Evolutionary conservation across 23 tunicate species (phyloP).

Genomic region (Botrylloides violaceus): DNA sequence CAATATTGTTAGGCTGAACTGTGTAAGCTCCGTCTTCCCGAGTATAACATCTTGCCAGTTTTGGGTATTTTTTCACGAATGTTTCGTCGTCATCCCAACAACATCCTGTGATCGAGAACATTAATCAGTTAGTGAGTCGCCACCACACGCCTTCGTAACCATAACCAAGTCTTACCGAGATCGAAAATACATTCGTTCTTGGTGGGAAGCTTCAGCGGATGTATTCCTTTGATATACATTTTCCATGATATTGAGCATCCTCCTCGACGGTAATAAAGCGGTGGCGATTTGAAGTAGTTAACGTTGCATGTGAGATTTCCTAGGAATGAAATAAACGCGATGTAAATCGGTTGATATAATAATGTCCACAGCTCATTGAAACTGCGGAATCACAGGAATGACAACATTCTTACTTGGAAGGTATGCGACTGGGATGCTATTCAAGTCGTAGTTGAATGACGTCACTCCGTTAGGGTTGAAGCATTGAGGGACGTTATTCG

Average conservation of each 20-base stretch:
- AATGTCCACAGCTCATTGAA: too few relatives aligned
- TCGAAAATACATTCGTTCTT: conserved; percentile 66
- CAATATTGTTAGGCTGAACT: conserved; percentile 8
- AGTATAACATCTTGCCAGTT: conserved; percentile 62
- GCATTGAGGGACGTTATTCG: conserved; percentile 88
- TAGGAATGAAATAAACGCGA: conserved; percentile 5
- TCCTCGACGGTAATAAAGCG: conserved; percentile 59
- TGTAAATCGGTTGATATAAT: not conserved
- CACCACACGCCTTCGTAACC: not conserved
- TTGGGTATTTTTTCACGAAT: conserved; percentile 47
- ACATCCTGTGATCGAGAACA: conserved; percentile 39
- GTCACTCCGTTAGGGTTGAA: conserved; percentile 57
- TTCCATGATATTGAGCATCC: conserved; percentile 65
- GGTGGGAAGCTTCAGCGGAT: conserved; percentile 65
- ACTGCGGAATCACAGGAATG: too few relatives aligned
- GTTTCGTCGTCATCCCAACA: conserved; percentile 85
- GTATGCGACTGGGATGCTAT: conserved; percentile 74
- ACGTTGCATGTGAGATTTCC: conserved; percentile 70
- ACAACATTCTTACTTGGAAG: conserved; percentile 44
- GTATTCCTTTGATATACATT: conserved; percentile 45
- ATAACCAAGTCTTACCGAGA: conserved; percentile 39
- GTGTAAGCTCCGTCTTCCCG: conserved; percentile 48
- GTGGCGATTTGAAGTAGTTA: conserved; percentile 62
- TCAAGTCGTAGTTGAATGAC: conserved; percentile 32
- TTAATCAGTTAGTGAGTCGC: not conserved